These are phyloP conservation scores for Melinaea marsaeus DNA, from an alignment of 2,888 invertebrate genomes.

Conservation along the genomic window DNA sequence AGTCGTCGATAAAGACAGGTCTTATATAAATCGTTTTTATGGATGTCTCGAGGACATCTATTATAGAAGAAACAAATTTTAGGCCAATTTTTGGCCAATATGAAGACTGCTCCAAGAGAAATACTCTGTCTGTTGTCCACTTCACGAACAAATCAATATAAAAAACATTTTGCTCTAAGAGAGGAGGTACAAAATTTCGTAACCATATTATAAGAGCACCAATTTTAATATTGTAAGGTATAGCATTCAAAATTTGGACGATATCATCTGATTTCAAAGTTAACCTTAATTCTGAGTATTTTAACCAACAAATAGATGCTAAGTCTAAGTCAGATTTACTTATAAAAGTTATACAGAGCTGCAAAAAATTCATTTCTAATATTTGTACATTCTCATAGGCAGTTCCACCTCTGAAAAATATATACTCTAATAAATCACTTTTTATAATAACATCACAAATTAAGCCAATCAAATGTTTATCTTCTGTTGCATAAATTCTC, in stretches of 20 bases:
- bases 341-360: slow-evolving; percentile 60
- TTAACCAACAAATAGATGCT: slow-evolving; percentile 70
- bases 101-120: slow-evolving; percentile 62
- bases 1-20: slow-evolving; percentile 67
- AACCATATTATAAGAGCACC: slow-evolving; percentile 67
- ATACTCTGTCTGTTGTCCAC: slow-evolving; percentile 70
- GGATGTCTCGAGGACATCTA: slow-evolving; percentile 56
- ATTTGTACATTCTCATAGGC: slow-evolving; percentile 53
- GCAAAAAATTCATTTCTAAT: slow-evolving; percentile 52
- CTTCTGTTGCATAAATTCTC: slow-evolving; percentile 44
- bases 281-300: slow-evolving; percentile 58
- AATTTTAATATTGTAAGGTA: slow-evolving; percentile 65
- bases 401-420: slow-evolving; percentile 57
- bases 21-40: slow-evolving; percentile 58
- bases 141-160: slow-evolving; percentile 67
- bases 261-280: slow-evolving; percentile 49
- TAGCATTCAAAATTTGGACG: slow-evolving; percentile 56
- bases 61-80: slow-evolving; percentile 65
- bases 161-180: slow-evolving; percentile 67
- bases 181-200: slow-evolving; percentile 62
- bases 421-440: slow-evolving; percentile 66
- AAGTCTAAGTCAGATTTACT: slow-evolving; percentile 65
- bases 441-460: slow-evolving; percentile 59
- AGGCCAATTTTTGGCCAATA: slow-evolving; percentile 75
- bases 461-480: slow-evolving; percentile 40